These are phyloP conservation scores for Babylonia areolata DNA, from an alignment of 1,140 invertebrate species.

Conservation along the genomic window DNA sequence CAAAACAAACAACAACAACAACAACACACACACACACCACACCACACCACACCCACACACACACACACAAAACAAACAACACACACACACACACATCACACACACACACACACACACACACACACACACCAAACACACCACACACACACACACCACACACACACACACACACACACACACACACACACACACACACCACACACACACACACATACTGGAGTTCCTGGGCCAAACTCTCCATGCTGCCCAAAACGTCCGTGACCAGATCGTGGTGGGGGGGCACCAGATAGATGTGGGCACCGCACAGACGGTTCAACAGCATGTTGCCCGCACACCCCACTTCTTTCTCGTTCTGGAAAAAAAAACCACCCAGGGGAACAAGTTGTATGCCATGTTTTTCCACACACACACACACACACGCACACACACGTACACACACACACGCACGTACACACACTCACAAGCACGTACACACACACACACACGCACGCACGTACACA, in stretches of 20 bases:
- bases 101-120: background rate
- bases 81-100: background rate
- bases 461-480: background rate
- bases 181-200: background rate
- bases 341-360: slow-evolving; percentile 47
- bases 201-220: slow-evolving; percentile 51
- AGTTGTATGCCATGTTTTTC: no score
- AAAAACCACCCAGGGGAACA: no score
- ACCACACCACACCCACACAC: no score
- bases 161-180: no score
- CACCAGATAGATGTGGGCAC: slow-evolving; percentile 64
- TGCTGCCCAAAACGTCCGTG: slow-evolving; percentile 59
- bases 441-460: background rate
- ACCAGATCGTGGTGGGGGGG: slow-evolving; percentile 56
- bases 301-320: slow-evolving; percentile 65
- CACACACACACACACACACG: background rate
- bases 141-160: no score
- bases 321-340: slow-evolving; percentile 67
- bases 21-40: no score
- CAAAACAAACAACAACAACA: no score
- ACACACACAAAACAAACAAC: no score
- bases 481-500: background rate
- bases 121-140: no score
- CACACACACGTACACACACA: background rate
- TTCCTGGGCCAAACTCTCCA: slow-evolving; percentile 61